Percentiles rank a stretch among this genome's conserved stretches.
Evolutionary conservation across 2,113 vertebrate genomes (phyloP).

Genomic region (Variabilichromis moorii): DNA sequence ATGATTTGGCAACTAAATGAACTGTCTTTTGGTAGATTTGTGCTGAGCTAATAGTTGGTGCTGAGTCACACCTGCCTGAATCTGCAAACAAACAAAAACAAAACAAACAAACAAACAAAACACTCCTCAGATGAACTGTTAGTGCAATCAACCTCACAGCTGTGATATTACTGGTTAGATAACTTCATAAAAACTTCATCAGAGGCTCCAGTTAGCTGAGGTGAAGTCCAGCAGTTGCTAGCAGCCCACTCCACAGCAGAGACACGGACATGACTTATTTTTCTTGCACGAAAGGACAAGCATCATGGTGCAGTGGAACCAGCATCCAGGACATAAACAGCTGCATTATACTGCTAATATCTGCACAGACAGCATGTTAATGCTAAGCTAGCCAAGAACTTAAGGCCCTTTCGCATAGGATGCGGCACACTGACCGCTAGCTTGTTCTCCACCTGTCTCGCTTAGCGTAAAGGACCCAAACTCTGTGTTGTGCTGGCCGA

Average conservation of each 20-base stretch:
- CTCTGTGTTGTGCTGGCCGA: background rate
- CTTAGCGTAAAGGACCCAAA: background rate
- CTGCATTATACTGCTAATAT: background rate
- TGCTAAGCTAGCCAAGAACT: background rate
- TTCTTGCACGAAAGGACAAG: background rate
- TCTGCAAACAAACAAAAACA: background rate
- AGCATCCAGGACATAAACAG: background rate
- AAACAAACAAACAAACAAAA: background rate
- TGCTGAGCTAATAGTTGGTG: background rate
- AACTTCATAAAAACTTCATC: background rate
- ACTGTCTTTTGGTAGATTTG: background rate
- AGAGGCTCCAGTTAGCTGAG: background rate
- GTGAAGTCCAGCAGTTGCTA: background rate
- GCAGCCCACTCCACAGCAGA: background rate
- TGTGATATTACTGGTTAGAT: background rate
- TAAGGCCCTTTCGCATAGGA: background rate
- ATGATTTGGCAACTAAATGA: background rate
- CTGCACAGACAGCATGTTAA: background rate
- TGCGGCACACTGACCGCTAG: background rate
- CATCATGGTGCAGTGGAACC: background rate
- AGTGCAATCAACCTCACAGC: background rate
- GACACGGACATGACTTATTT: background rate
- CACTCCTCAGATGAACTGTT: background rate
- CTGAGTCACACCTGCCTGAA: background rate
- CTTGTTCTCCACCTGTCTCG: background rate